Percentiles rank a stretch among this genome's conserved stretches.
Evolutionary conservation across 2,113 vertebrate genomes (phyloP).

Genomic region (Sphaerodactylus townsendi): DNA sequence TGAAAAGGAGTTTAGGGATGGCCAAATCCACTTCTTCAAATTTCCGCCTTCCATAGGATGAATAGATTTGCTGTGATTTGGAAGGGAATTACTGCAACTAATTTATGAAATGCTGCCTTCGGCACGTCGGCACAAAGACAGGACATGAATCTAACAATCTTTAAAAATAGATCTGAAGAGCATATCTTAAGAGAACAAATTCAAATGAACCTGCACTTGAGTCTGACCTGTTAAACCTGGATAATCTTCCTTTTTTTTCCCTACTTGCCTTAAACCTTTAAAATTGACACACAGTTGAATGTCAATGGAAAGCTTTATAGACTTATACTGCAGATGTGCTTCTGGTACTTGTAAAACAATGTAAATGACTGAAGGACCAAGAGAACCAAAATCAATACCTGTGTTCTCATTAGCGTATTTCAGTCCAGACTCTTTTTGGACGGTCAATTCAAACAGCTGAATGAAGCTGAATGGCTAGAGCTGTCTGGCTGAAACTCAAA

Average conservation of each 20-base stretch:
- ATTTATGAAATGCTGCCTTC: no score
- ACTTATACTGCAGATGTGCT: neutral
- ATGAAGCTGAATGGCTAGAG: neutral
- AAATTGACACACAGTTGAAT: neutral
- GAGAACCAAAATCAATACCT: neutral
- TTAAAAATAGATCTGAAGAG: no score
- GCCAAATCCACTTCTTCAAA: no score
- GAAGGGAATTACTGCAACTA: no score
- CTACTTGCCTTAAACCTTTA: no score
- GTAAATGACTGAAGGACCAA: neutral
- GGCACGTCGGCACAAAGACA: no score
- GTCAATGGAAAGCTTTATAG: neutral
- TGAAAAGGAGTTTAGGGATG: no score
- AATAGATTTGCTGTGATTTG: no score
- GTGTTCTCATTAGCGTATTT: neutral
- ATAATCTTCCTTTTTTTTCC: no score
- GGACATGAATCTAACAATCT: no score
- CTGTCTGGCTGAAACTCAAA: no score
- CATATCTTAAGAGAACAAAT: neutral
- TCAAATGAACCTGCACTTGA: neutral
- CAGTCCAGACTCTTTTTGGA: neutral
- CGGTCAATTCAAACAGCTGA: neutral
- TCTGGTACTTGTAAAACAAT: neutral
- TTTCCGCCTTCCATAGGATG: no score
- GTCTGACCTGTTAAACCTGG: neutral